Evolutionary conservation across 2,797 vertebrate genomes (phyloP).

Genomic region (Silurus lanzhouensis): DNA sequence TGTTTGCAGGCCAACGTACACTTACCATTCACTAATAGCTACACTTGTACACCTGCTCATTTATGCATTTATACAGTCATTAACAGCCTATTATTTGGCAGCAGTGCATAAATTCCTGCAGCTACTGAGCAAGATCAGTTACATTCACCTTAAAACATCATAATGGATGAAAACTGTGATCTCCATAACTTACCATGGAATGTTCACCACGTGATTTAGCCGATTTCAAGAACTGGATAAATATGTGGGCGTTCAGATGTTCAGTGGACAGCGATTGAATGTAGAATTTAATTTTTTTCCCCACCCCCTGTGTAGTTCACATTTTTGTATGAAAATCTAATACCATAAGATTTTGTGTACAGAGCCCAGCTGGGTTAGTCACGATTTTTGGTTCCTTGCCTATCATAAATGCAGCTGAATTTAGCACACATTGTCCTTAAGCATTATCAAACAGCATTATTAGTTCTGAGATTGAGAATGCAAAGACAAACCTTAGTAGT

Average conservation of each 20-base stretch:
- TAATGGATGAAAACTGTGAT: not conserved
- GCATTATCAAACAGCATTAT: not conserved
- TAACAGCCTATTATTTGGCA: not conserved
- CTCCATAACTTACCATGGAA: not conserved
- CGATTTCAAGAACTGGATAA: not conserved
- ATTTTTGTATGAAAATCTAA: not conserved
- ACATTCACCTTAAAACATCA: not conserved
- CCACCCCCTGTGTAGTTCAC: no score
- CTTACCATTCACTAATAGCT: not conserved
- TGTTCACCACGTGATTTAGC: not conserved
- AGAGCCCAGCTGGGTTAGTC: constrained; percentile 23
- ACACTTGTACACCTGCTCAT: not conserved
- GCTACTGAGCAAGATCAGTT: not conserved
- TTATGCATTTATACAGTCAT: not conserved
- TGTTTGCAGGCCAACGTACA: not conserved
- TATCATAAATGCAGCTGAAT: constrained; percentile 1
- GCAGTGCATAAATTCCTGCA: not conserved
- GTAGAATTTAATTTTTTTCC: no score
- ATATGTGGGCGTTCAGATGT: not conserved
- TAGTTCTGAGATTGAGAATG: not conserved
- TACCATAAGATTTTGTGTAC: constrained; percentile 15
- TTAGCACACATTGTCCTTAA: not conserved
- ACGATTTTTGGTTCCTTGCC: constrained; percentile 10
- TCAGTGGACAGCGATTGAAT: not conserved
- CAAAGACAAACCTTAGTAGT: not conserved